Percentiles rank a stretch among this genome's conserved stretches.
These are phyloP conservation scores for Pyxicephalus adspersus DNA, from an alignment of 2,113 vertebrate species.

Conservation along the genomic window DNA sequence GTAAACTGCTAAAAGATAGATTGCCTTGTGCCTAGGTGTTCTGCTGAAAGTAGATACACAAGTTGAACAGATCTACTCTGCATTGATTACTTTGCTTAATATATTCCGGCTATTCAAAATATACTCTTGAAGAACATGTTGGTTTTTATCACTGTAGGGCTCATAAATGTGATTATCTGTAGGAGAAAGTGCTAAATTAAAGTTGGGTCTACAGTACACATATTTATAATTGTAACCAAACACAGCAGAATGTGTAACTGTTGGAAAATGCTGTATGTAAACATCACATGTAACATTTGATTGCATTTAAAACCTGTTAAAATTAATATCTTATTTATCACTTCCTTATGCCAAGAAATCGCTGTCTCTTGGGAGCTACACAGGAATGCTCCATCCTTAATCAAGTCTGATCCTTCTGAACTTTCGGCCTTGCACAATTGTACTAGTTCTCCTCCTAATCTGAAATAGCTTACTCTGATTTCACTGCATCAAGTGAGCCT, in stretches of 20 bases:
- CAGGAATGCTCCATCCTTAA: no score
- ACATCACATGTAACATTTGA: no score
- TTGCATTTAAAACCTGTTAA: no score
- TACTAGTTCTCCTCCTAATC: no score
- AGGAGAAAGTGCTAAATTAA: slow-evolving; percentile 47
- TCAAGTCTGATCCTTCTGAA: no score
- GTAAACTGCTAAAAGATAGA: slow-evolving; percentile 52
- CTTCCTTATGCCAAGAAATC: no score
- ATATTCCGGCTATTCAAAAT: slow-evolving; percentile 54
- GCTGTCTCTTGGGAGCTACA: no score
- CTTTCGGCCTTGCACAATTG: no score
- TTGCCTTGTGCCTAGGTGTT: slow-evolving; percentile 41
- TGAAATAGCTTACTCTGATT: no score
- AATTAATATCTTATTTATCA: no score
- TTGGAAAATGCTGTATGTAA: no score
- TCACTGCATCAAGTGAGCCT: no score
- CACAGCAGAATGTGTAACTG: background rate
- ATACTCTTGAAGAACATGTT: slow-evolving; percentile 54
- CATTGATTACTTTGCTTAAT: slow-evolving; percentile 55
- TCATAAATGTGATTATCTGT: slow-evolving; percentile 53
- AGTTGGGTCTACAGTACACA: slow-evolving; percentile 19
- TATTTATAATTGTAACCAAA: slow-evolving; percentile 41
- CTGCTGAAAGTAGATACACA: slow-evolving; percentile 36
- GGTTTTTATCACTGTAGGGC: slow-evolving; percentile 49
- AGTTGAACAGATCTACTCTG: slow-evolving; percentile 43